Base-by-base conservation (phyloP, 2,113 vertebrate genomes). In the Caretta caretta region DNA sequence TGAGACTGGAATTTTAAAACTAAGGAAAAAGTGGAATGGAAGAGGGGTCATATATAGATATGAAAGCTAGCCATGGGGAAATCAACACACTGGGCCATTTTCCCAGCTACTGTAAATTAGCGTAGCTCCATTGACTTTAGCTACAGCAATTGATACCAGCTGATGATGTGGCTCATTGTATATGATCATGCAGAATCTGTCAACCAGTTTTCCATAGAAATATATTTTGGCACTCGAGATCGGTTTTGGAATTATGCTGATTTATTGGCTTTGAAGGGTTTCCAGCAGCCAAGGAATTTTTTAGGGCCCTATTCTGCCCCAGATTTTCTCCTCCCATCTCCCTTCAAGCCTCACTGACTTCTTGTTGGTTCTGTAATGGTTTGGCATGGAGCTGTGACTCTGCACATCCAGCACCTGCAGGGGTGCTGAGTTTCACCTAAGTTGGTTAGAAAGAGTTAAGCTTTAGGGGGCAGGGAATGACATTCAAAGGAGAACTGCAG, bases 251-350 rank as follows among this genome's bases (percentile, higher is more conserved):
- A 46, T 54, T 56, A 83, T 0, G 86, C 91, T 94, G 94, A 65
- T 69, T 81, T 51, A 5, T 86, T 95, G 91, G 31, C 96, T 97
- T 97, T 97, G 95, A 96, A 93, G 91, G 84, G 38, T 90, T 97
- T 97, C 95, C 93, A 94, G 91, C 81, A 97, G 96, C 91, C 90
- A 92, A 85, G 92, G 89, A 92, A 84, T 86, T 92, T 94, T 90
- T 46, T 89, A 88, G 89, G 90, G 86, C 84, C 91, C 49, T 27
- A 57, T 1, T 0, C 17, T 8, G 1, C 81, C 87, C 17, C 1
- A 0, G 80, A 1, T 85, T 95, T 65, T 69, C 87, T 76, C 75
- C 0, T 0, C 88, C 89, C 89, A 14, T 31, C 25, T 84, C 89
- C 25, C 85, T 62, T 53, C 25, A 78, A 48, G 24, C 25, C 12